These are phyloP conservation scores for Aphelenchoides besseyi DNA, from an alignment of 1,140 invertebrate species.

Conservation along the genomic window DNA sequence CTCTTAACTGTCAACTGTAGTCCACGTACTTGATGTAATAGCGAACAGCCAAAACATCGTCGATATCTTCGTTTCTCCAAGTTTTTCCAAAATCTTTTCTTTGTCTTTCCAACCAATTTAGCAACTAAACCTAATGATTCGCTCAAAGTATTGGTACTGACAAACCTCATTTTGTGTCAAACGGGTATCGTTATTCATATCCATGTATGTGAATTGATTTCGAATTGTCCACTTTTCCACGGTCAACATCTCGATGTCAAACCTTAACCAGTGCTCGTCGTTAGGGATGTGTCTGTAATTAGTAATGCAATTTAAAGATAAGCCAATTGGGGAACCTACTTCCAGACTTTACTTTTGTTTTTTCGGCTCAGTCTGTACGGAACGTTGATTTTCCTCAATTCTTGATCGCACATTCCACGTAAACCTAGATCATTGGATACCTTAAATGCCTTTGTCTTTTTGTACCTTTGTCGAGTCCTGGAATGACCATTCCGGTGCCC, in stretches of 20 bases:
- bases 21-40: constrained; percentile 57
- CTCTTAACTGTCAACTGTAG: neutral
- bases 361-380: constrained; percentile 59
- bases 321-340: constrained; percentile 58
- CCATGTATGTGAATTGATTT: constrained; percentile 56
- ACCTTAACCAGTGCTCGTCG: constrained; percentile 60
- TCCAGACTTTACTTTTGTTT: constrained; percentile 57
- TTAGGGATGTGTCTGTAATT: constrained; percentile 47
- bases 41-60: constrained; percentile 52
- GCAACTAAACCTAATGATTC: constrained; percentile 41
- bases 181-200: constrained; percentile 54
- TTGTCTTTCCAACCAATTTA: constrained; percentile 49
- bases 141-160: neutral
- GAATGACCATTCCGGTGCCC: constrained; percentile 62
- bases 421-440: constrained; percentile 25
- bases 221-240: constrained; percentile 54
- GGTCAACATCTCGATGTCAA: constrained; percentile 55
- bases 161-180: constrained; percentile 49
- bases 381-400: constrained; percentile 57
- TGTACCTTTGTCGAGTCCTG: constrained; percentile 57
- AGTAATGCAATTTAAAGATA: constrained; percentile 35
- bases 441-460: constrained; percentile 10
- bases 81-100: constrained; percentile 57
- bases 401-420: constrained; percentile 57
- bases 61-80: constrained; percentile 61